Percentiles rank a stretch among this genome's conserved stretches.
phyloP scores from a whole-genome alignment of 2,113 vertebrate species.

The Peromyscus leucopus region DNA sequence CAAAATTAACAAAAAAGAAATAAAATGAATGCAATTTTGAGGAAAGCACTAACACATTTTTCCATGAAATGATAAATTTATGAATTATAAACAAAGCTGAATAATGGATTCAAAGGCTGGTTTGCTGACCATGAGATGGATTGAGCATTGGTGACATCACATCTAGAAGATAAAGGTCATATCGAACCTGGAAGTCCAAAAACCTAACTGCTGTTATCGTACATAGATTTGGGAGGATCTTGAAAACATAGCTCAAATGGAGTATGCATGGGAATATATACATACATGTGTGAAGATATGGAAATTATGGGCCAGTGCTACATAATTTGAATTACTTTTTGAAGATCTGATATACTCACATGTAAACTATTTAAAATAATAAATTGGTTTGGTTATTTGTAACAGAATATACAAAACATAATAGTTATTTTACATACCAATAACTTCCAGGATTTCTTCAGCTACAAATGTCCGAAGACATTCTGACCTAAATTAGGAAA shows the following conservation, averaged over 20 bases:
- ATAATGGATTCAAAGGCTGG: not conserved
- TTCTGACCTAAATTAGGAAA: not conserved
- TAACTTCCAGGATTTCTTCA: not conserved
- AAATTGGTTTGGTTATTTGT: not conserved
- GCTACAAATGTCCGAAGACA: not conserved
- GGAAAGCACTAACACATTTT: not conserved
- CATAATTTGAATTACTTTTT: not conserved
- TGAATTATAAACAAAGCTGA: not conserved
- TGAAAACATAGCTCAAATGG: not conserved
- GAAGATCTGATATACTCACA: not conserved
- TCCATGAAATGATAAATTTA: not conserved
- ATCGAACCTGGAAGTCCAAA: not conserved
- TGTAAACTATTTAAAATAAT: not conserved
- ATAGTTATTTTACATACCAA: not conserved
- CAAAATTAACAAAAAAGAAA: not conserved
- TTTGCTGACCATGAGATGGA: not conserved
- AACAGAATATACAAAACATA: not conserved
- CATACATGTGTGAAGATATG: not conserved
- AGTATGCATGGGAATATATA: not conserved
- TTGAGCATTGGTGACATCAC: not conserved
- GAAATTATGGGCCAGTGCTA: not conserved
- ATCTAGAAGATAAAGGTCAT: not conserved
- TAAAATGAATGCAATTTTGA: not conserved
- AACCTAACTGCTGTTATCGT: not conserved
- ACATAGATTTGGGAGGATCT: not conserved